phyloP scores from a whole-genome alignment of 35 echinoderm and acorn worm genomes.

The Anneissia japonica region DNA sequence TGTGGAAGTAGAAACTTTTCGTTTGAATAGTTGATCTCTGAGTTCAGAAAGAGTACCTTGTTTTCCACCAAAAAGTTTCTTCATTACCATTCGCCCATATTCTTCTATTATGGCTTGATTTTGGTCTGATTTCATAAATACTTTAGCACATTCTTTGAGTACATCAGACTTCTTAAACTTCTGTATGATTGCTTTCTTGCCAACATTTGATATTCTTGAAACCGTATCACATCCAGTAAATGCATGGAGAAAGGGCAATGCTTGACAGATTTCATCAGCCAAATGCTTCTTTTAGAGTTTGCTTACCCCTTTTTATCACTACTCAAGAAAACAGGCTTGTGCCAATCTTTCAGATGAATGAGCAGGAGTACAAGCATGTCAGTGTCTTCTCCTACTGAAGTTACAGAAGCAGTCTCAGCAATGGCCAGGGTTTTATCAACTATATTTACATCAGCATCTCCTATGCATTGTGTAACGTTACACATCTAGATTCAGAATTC shows the following conservation, averaged over 20 bases:
- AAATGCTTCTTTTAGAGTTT: not conserved
- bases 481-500: not conserved
- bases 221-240: constrained; percentile 59
- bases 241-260: constrained; percentile 41
- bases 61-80: not conserved
- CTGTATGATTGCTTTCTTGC: constrained; percentile 43
- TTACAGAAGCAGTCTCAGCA: not conserved
- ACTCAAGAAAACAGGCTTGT: not conserved
- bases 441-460: constrained; percentile 1
- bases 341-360: not conserved
- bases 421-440: not conserved
- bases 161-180: constrained; percentile 27
- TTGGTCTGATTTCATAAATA: not conserved
- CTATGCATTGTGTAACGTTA: not conserved
- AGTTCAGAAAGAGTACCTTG: not conserved
- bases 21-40: not conserved
- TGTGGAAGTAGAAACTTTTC: not conserved
- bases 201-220: constrained; percentile 45
- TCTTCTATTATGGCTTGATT: not conserved
- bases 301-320: not conserved
- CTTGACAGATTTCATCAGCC: not conserved
- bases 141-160: not conserved
- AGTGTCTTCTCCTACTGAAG: not conserved
- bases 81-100: not conserved
- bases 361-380: not conserved